phyloP scores from a whole-genome alignment of 2,888 invertebrate species.

The Thera obeliscata region DNA sequence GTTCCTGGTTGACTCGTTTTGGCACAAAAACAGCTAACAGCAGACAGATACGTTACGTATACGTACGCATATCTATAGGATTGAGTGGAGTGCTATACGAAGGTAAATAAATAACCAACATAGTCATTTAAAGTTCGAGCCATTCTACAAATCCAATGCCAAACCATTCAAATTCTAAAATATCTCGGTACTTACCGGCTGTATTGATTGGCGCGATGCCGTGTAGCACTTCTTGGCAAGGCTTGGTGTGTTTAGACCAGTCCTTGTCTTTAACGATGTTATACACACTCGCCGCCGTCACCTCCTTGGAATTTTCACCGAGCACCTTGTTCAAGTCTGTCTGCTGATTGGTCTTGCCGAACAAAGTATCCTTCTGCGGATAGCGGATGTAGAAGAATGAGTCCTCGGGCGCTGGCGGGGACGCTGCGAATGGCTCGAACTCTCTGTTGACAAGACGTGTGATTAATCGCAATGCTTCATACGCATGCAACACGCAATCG shows the following conservation, averaged over 20 bases:
- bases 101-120: slow-evolving; percentile 1
- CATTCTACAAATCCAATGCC: slow-evolving; percentile 41
- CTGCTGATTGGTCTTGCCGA: slow-evolving; percentile 61
- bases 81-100: background rate
- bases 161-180: slow-evolving; percentile 47
- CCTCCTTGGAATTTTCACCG: slow-evolving; percentile 57
- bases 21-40: slow-evolving; percentile 26
- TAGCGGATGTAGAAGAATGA: slow-evolving; percentile 89
- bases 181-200: slow-evolving; percentile 56
- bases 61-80: background rate
- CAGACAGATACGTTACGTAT: slow-evolving; percentile 9
- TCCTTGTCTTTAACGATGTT: slow-evolving; percentile 70
- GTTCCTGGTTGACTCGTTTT: slow-evolving; percentile 34
- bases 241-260: slow-evolving; percentile 87
- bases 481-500: slow-evolving; percentile 12
- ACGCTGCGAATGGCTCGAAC: slow-evolving; percentile 79
- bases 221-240: slow-evolving; percentile 87
- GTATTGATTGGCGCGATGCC: slow-evolving; percentile 76
- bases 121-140: slow-evolving; percentile 23
- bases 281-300: slow-evolving; percentile 54
- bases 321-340: slow-evolving; percentile 55
- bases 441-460: slow-evolving; percentile 60
- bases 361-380: slow-evolving; percentile 75
- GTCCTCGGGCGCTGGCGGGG: slow-evolving; percentile 90
- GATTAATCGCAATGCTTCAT: slow-evolving; percentile 12